A percentile compares a stretch with the other conserved stretches of the same genome.
These are phyloP conservation scores for human DNA, from an alignment of 2,113 vertebrate species.

Conservation along the genomic window GRCh38 chr1:185433001-185433500, in stretches of 20 bases:
- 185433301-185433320: neutral
- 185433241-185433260: neutral
- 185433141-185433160: neutral
- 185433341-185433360: neutral
- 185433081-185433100: neutral
- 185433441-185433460: neutral
- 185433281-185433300: neutral
- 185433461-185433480: neutral
- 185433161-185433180: neutral
- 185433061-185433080: neutral
- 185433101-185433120: neutral
- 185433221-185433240: neutral
- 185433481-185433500: neutral
- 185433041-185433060: no score
- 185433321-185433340: neutral
- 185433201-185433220: neutral
- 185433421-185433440: neutral
- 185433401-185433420: neutral
- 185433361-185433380: neutral
- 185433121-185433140: neutral
- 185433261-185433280: neutral
- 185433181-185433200: neutral
- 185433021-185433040: no score
- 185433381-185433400: neutral
- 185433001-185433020: no score